A percentile compares a stretch with the other conserved stretches of the same genome.
These are phyloP conservation scores for Battus philenor DNA, from an alignment of 1,140 invertebrate genomes.

Conservation along the genomic window DNA sequence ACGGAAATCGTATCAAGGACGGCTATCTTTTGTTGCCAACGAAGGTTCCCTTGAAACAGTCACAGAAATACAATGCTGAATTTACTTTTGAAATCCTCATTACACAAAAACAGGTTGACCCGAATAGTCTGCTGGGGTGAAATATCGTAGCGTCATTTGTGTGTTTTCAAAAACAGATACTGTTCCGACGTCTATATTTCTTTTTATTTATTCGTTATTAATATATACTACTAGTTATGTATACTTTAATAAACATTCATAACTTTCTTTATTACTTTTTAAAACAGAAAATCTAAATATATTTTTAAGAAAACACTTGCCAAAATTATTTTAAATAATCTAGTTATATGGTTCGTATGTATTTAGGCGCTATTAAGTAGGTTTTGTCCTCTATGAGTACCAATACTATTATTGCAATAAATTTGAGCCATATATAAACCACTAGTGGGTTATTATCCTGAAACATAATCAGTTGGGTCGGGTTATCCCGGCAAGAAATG, in stretches of 20 bases:
- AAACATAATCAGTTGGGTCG: slow-evolving; percentile 70
- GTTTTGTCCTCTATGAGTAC: too few species aligned
- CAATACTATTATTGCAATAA: too few species aligned
- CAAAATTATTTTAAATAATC: too few species aligned
- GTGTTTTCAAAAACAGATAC: slow-evolving; percentile 68
- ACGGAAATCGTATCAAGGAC: slow-evolving; percentile 59
- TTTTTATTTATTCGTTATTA: neutral
- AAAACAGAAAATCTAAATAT: too few species aligned
- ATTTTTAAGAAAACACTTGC: too few species aligned
- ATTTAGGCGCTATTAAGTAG: too few species aligned
- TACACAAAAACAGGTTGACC: slow-evolving; percentile 73
- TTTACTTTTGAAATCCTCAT: slow-evolving; percentile 70
- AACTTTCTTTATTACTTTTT: too few species aligned
- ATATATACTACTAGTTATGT: neutral
- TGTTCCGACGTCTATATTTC: slow-evolving; percentile 26
- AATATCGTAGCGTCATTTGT: slow-evolving; percentile 68
- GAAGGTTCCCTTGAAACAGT: slow-evolving; percentile 60
- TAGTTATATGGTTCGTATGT: too few species aligned
- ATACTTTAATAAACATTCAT: neutral
- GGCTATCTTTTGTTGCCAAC: slow-evolving; percentile 59
- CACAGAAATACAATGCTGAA: slow-evolving; percentile 68
- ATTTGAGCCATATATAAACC: slow-evolving; percentile 25
- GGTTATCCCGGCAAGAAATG: slow-evolving; percentile 62
- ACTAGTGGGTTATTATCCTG: slow-evolving; percentile 53
- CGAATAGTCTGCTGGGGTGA: slow-evolving; percentile 61